phyloP scores from a whole-genome alignment of 1,140 invertebrate genomes.

The Pseudomyrmex cubaensis region DNA sequence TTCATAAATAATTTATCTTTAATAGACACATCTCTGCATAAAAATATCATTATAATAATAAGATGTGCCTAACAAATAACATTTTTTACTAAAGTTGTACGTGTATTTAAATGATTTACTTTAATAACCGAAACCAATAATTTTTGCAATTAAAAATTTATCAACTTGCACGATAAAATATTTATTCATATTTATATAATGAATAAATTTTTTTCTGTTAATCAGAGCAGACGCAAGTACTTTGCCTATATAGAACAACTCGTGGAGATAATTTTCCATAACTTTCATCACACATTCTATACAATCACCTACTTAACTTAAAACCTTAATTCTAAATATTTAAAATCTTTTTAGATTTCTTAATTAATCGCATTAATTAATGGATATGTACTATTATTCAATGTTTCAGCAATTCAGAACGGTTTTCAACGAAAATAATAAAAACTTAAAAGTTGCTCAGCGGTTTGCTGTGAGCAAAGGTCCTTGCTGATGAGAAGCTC shows the following conservation, averaged over 20 bases:
- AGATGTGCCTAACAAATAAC: neutral
- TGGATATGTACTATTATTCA: slow-evolving; percentile 78
- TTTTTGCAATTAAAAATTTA: neutral
- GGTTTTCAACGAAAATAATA: slow-evolving; percentile 73
- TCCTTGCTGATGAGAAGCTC: slow-evolving; percentile 80
- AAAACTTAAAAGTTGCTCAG: slow-evolving; percentile 71
- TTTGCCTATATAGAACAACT: slow-evolving; percentile 47
- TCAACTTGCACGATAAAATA: no score
- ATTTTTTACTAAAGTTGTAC: neutral
- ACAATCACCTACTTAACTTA: slow-evolving; percentile 75
- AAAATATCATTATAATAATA: neutral
- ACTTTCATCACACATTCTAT: slow-evolving; percentile 48
- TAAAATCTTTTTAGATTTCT: slow-evolving; percentile 68
- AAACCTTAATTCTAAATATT: slow-evolving; percentile 68
- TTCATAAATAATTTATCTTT: neutral
- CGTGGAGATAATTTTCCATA: neutral
- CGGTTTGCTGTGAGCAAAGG: slow-evolving; percentile 65
- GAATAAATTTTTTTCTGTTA: no score
- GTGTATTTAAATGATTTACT: neutral
- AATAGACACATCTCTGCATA: neutral
- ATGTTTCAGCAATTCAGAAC: slow-evolving; percentile 82
- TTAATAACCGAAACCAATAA: neutral
- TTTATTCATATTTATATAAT: no score
- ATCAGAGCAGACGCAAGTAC: slow-evolving; percentile 30
- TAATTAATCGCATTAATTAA: slow-evolving; percentile 70